Base-by-base conservation (phyloP, 2,113 vertebrate species). In the Oryzias javanicus region DNA sequence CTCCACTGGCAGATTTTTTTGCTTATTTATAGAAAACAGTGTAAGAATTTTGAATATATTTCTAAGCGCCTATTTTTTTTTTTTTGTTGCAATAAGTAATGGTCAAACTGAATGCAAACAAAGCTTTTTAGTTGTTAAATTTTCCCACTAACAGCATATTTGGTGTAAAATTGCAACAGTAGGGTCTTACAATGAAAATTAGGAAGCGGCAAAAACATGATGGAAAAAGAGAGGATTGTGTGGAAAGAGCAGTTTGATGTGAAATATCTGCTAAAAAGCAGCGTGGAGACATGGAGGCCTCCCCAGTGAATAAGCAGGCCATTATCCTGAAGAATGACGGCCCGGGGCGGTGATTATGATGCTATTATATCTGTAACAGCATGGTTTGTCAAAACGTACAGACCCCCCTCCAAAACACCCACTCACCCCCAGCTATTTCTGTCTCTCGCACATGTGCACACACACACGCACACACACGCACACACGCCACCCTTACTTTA, bases 341-440 rank as follows among this genome's bases (percentile, higher is more conserved):
- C 95, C 94, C 19, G 81, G 42, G 94, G 95, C 93, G 64, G 87
- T 94, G 94, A 94, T 95, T 95, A 96, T 92, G 89, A 93, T 81
- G 89, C 93, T 92, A 93, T 95, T 95, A 94, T 94, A 94, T 93
- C 92, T 92, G 93, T 93, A 95, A 94, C 92, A 95, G 92, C 89
- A 82, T 91, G 93, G 92, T 94, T 94, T 96, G 93, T 94, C 94
- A 95, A 93, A 94, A 82, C 67, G 87, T 91, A 91, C 89, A 90
- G 89, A 91, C 88, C 78, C 55, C 47, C 22, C 54, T 60, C 85
- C 63, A 72, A 78, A 78, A 35, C 78, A 81, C 82, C 41, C 67
- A 80, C 78, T 79, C 84, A 55, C 84, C 77, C 75, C 84, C 53
- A 35, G 35, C 35, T 35, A 35, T 35, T 35, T 35, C 35, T 35